Base-by-base conservation (phyloP, 2,113 vertebrate species). In the Prolemur simus region DNA sequence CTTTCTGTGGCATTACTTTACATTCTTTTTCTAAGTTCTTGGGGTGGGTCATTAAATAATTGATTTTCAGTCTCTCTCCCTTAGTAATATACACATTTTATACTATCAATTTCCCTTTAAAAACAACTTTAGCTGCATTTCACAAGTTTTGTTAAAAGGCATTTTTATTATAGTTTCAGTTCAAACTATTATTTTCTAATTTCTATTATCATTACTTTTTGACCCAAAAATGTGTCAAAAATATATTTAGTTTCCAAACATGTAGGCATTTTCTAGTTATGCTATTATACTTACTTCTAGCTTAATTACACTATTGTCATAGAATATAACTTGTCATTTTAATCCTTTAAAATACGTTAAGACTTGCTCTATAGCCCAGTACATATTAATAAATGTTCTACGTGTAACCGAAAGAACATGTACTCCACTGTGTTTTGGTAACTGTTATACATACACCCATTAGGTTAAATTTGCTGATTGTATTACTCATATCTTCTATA, bases 261-360 rank as follows among this genome's bases (percentile, higher is more conserved):
- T 47, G n/a, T 27, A 64, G 6, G 9, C 1, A 92, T 92, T 78
- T 96, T 93, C 71, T 77, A 93, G 37, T 45, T 69, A 82, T 77
- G 32, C 17, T 77, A 56, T 69, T 66, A 81, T 42, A 52, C 1
- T 87, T 89, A 74, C 73, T 97, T 87, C 39, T n/a, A 64, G 60
- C 6, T 90, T 78, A 77, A 78, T 56, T 83, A 14, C 29, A 60
- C 39, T 64, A 2, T 39, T 80, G 1, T 82, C 49, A 68, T 15
- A 63, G 5, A 92, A 68, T 68, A 63, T 37, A 58, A 76, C 78
- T 84, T 58, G 60, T 87, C 2, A 87, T 45, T 92, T 87, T 68
- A 96, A 42, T 76, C 20, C 29, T 91, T 77, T 76, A 52, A 96
- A 73, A 71, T 92, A 85, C 68, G 42, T 91, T 76, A 89, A 89